Percentiles rank a stretch among this genome's conserved stretches.
Conservation (phyloP, 2,113 vertebrate genomes). For the Vulpes lagopus region DNA sequence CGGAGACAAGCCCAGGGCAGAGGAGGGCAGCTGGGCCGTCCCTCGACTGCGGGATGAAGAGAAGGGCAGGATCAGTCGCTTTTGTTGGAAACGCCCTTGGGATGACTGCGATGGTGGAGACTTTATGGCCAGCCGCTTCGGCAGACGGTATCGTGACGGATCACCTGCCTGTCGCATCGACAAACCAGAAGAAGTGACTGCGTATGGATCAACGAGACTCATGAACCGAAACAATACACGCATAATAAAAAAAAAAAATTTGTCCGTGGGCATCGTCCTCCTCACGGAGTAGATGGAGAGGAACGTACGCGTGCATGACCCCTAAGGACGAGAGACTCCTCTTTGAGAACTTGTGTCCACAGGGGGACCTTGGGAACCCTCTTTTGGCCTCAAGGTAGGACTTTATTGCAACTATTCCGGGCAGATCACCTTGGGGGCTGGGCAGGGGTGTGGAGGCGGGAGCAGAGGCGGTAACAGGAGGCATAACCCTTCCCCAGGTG, state of each 20-base stretch:
- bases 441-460: background rate
- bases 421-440: background rate
- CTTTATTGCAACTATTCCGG: background rate
- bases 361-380: background rate
- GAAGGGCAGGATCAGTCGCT: background rate
- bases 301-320: rapidly evolving
- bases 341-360: background rate
- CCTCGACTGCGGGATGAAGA: background rate
- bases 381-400: no score
- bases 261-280: background rate
- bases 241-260: background rate
- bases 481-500: background rate
- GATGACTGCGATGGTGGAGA: background rate
- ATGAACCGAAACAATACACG: background rate
- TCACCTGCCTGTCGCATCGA: background rate
- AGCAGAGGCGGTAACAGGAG: rapidly evolving
- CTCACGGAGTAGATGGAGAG: background rate
- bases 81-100: background rate
- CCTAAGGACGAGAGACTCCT: background rate
- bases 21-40: background rate
- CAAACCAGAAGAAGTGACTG: background rate
- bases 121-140: background rate
- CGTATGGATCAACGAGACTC: background rate
- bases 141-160: background rate
- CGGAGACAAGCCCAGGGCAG: background rate